Evolutionary conservation across 1,140 invertebrate genomes (phyloP).

Genomic region (Danaus plexippus): DNA sequence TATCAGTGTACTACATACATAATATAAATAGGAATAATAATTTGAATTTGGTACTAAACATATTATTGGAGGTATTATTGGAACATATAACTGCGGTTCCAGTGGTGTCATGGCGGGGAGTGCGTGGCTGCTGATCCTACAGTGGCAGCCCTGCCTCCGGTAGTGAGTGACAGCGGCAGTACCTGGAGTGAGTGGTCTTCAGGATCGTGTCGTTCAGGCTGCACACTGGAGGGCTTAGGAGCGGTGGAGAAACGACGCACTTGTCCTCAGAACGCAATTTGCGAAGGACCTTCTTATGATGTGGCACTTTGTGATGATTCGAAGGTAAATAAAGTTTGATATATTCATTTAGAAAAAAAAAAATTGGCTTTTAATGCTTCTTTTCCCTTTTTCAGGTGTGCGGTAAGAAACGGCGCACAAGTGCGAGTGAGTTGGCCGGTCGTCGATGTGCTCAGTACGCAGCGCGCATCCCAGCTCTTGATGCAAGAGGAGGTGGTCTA

Average conservation of each 20-base stretch:
- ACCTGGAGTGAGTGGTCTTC: slow-evolving; percentile 77
- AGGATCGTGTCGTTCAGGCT: slow-evolving; percentile 77
- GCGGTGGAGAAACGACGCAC: slow-evolving; percentile 68
- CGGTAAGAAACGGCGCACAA: slow-evolving; percentile 72
- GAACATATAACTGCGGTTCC: slow-evolving; percentile 4
- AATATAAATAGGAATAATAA: no score
- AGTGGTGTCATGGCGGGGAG: slow-evolving; percentile 79
- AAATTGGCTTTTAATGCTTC: slow-evolving; percentile 25
- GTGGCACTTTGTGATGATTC: slow-evolving; percentile 77
- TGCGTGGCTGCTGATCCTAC: slow-evolving; percentile 61
- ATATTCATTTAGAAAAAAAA: neutral
- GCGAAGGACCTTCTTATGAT: slow-evolving; percentile 75
- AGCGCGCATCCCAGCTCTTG: slow-evolving; percentile 73
- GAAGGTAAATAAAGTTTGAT: slow-evolving; percentile 43
- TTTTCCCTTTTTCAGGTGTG: slow-evolving; percentile 67
- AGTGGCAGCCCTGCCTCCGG: slow-evolving; percentile 9
- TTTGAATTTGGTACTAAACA: neutral
- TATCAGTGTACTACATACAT: no score
- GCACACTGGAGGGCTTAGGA: slow-evolving; percentile 75
- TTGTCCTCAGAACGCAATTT: slow-evolving; percentile 73
- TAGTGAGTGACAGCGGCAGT: slow-evolving; percentile 26
- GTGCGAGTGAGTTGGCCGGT: slow-evolving; percentile 73
- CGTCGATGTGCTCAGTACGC: slow-evolving; percentile 76
- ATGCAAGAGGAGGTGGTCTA: slow-evolving; percentile 74
- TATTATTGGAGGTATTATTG: neutral